phyloP scores from a whole-genome alignment of 2,113 vertebrate genomes.

The Gopherus evgoodei region DNA sequence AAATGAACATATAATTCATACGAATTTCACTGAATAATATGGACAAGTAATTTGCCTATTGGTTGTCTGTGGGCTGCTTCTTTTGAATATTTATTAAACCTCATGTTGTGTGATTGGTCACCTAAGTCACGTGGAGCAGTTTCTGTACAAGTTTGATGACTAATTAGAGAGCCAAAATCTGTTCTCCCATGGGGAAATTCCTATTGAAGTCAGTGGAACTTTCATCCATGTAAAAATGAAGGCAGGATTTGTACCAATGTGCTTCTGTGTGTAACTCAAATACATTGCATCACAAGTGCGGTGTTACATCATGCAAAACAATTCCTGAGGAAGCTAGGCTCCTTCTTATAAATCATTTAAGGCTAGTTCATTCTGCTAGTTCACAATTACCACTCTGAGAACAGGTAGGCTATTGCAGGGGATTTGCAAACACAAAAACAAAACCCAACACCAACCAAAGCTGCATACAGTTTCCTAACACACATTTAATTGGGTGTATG shows the following conservation, averaged over 20 bases:
- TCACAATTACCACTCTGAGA: neutral
- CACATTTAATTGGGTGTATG: neutral
- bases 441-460: neutral
- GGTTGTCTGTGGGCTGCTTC: neutral
- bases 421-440: neutral
- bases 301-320: no score
- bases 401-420: neutral
- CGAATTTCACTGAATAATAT: neutral
- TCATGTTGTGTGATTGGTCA: neutral
- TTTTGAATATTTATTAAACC: neutral
- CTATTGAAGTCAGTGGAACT: no score
- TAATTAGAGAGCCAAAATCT: no score
- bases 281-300: no score
- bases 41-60: neutral
- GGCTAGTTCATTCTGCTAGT: neutral
- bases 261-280: no score
- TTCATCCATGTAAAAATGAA: no score
- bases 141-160: no score
- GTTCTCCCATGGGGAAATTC: no score
- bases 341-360: neutral
- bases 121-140: neutral
- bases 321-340: no score
- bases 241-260: no score
- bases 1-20: no score
- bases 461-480: neutral